Base-by-base conservation (phyloP, 2,888 invertebrate genomes). In the Lysandra bellargus region DNA sequence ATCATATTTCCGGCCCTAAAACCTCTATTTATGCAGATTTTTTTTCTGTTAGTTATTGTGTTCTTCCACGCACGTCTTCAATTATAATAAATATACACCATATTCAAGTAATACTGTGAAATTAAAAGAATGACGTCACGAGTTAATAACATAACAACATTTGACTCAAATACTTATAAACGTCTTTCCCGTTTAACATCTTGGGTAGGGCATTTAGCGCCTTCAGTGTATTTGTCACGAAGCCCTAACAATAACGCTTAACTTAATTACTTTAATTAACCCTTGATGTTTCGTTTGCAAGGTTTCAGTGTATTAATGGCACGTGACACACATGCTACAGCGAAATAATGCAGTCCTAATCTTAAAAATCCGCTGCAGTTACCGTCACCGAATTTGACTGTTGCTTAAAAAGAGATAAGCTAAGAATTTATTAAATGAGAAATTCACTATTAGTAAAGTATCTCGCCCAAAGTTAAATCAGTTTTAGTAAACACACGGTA, bases 211-310 rank as follows among this genome's bases (percentile, higher is more conserved):
- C 49, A 76, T 53, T 76, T 49, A 76, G 33, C 30, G 76, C 49
- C 76, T 76, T 76, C 49, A 33, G 30, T 76, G 57, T 76, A 57
- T 57, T 76, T 76, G 76, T 76, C 76, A 74, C 74, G 74, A 74
- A 74, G 53, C 76, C 76, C 23, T 76, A 76, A 76, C 53, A 33
- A 12, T 76, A 49, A 76, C 57, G 33, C 49, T 76, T 76, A 76
- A 76, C 53, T 76, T 76, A 76, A 76, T 76, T 76, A 76, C 76
- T 76, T 76, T 76, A 40, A 53, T 76, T 76, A 76, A 76, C 76
- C 76, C 76, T 76, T 76, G 53, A 76, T 57, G 76, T 76, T 76
- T 33, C 33, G 57, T 53, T 57, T 57, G 37, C 49, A 76, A 53
- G 76, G 53, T 57, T 53, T 49, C 53, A 6, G 14, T 57, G 53